Conservation (phyloP, 2,888 invertebrate genomes). For the Psylliodes chrysocephalus region DNA sequence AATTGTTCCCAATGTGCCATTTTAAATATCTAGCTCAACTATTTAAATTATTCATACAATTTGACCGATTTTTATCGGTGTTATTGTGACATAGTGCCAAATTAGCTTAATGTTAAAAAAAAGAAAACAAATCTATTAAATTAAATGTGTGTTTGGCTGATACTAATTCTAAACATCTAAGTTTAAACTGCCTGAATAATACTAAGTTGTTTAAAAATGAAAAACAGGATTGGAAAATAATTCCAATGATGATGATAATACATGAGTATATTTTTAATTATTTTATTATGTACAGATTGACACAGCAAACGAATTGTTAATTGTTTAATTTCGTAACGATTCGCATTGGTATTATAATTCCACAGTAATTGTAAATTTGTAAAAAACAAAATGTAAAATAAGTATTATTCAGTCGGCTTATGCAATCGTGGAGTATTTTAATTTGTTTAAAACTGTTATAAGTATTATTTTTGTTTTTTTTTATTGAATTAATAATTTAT, state of each 20-base stretch:
- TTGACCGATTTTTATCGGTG: background rate
- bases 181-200: constrained; percentile 23
- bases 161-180: constrained; percentile 4
- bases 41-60: background rate
- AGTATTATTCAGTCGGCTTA: constrained; percentile 36
- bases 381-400: no score
- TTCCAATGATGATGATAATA: background rate
- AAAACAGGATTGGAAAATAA: no score
- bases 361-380: no score
- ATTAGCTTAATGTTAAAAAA: constrained; percentile 10
- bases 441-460: constrained; percentile 48
- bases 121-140: background rate
- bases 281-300: no score
- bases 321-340: no score
- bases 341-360: no score
- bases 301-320: no score
- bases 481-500: constrained; percentile 47
- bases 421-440: constrained; percentile 38
- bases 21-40: background rate
- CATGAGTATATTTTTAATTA: no score
- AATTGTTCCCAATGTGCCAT: constrained; percentile 18
- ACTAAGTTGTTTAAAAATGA: background rate
- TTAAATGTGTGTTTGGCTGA: constrained; percentile 14
- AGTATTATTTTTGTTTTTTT: constrained; percentile 61
- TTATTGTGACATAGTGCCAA: constrained; percentile 22